A percentile compares a stretch with the other conserved stretches of the same genome.
These are phyloP conservation scores for Anguilla obscura DNA, from an alignment of 2,797 vertebrate species.

Conservation along the genomic window DNA sequence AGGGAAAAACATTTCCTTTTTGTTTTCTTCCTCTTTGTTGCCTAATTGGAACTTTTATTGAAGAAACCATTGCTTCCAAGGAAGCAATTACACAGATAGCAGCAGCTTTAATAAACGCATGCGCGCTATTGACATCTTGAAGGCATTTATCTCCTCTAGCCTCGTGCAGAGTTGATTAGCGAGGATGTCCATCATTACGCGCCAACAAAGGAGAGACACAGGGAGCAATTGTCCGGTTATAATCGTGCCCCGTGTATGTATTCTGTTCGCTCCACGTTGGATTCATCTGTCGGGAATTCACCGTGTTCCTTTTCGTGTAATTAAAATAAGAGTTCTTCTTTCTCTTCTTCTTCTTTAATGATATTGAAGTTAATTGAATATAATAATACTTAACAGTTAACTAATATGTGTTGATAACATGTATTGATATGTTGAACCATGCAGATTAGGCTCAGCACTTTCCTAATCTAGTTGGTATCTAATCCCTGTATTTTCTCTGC, in stretches of 20 bases:
- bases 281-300: not conserved
- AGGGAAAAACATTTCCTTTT: constrained; percentile 10
- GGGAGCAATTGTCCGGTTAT: not conserved
- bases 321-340: not conserved
- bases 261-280: not conserved
- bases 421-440: not conserved
- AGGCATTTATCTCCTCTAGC: not conserved
- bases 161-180: constrained; percentile 7
- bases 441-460: not conserved
- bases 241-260: not conserved
- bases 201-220: not conserved
- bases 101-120: constrained; percentile 11
- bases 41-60: constrained; percentile 52
- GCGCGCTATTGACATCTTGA: not conserved
- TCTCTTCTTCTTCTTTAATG: not conserved
- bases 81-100: constrained; percentile 53
- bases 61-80: constrained; percentile 60
- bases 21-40: constrained; percentile 49
- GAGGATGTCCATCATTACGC: not conserved
- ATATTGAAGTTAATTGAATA: not conserved
- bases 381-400: too few relatives aligned
- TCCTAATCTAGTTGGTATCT: not conserved
- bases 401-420: not conserved
- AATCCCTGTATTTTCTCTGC: not conserved
- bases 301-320: not conserved